A percentile compares a stretch with the other conserved stretches of the same genome.
phyloP scores from a whole-genome alignment of 1,140 invertebrate genomes.

The Plectus sambesii region DNA sequence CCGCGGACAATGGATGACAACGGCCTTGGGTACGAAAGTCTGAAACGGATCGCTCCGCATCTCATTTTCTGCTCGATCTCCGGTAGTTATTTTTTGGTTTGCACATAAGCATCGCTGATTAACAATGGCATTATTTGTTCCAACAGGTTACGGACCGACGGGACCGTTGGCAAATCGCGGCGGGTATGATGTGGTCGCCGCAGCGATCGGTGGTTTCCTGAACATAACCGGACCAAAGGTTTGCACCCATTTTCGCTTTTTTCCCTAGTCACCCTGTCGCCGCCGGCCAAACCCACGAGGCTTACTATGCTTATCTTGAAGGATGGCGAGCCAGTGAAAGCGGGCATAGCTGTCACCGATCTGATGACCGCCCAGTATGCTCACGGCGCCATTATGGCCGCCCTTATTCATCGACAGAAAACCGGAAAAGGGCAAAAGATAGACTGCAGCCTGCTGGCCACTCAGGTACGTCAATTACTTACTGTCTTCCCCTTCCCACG shows the following conservation, averaged over 20 bases:
- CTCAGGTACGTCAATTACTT: too few species aligned
- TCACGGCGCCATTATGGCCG: slow-evolving; percentile 85
- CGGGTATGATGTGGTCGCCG: slow-evolving; percentile 88
- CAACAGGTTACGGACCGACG: slow-evolving; percentile 66
- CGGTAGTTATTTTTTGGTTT: too few species aligned
- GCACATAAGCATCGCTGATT: too few species aligned
- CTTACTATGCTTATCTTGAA: too few species aligned
- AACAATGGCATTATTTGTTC: too few species aligned
- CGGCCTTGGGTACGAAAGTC: slow-evolving; percentile 66
- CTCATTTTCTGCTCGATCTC: slow-evolving; percentile 88
- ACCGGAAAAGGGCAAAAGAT: slow-evolving; percentile 79
- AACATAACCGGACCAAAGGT: slow-evolving; percentile 75
- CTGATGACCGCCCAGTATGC: slow-evolving; percentile 82
- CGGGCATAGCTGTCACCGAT: slow-evolving; percentile 86
- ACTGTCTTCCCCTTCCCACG: too few species aligned
- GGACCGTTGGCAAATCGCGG: slow-evolving; percentile 73
- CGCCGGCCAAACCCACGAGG: too few species aligned
- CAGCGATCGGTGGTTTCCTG: slow-evolving; percentile 75
- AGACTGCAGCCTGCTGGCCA: slow-evolving; percentile 81
- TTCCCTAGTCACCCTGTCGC: too few species aligned
- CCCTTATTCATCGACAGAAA: slow-evolving; percentile 62
- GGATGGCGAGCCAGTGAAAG: too few species aligned
- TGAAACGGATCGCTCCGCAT: slow-evolving; percentile 61
- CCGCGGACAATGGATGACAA: slow-evolving; percentile 71
- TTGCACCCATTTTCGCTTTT: too few species aligned